Evolutionary conservation across 2,797 vertebrate genomes (phyloP).

Genomic region (Clamator glandarius): DNA sequence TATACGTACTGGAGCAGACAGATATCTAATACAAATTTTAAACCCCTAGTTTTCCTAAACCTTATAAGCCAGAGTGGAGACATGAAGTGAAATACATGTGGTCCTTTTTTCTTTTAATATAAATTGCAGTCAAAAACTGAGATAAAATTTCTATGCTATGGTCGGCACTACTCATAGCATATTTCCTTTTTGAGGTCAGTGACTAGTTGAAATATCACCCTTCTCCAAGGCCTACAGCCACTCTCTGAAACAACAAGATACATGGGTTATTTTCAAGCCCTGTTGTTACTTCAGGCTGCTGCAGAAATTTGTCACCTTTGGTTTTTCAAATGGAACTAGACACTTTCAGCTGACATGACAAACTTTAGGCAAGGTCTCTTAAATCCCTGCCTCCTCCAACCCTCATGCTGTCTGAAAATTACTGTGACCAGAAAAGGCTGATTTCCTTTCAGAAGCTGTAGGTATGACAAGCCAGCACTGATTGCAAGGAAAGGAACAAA

Average conservation of each 20-base stretch:
- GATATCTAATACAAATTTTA: not conserved
- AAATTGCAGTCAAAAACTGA: not conserved
- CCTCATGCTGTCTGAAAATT: not conserved
- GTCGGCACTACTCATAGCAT: not conserved
- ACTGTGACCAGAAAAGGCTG: not conserved
- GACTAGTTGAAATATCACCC: not conserved
- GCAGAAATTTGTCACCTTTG: not conserved
- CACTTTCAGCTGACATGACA: not conserved
- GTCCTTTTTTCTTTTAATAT: not conserved
- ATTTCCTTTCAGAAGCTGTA: not conserved
- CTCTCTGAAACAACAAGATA: not conserved
- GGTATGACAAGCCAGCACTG: not conserved
- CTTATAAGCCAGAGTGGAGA: not conserved
- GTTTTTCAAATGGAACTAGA: not conserved
- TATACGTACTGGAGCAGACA: not conserved
- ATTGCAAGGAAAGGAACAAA: not conserved
- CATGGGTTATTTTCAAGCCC: not conserved
- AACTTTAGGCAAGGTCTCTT: not conserved
- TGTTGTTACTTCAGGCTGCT: not conserved
- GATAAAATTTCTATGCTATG: not conserved
- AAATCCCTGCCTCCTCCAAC: not conserved
- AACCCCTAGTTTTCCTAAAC: not conserved
- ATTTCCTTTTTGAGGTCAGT: not conserved
- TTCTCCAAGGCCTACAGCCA: not conserved
- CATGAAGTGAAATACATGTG: not conserved